Base-by-base conservation (phyloP, 1,140 invertebrate genomes). In the Apis laboriosa region DNA sequence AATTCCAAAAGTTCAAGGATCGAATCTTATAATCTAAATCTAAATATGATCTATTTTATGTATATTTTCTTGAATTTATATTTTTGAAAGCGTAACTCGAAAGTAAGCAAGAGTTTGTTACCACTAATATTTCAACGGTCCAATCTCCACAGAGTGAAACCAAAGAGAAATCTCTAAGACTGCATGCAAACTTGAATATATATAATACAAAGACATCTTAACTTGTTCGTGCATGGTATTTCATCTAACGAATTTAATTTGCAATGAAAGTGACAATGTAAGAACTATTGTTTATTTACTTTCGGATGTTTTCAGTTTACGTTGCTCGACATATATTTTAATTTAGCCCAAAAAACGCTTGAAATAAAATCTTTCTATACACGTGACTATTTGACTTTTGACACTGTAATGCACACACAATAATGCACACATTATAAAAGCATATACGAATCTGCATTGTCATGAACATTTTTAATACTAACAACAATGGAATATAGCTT, bases 101-200 rank as follows among this genome's bases (percentile, higher is more conserved):
- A 74, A 74, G 55, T 9, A 13, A 21, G 12, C 12, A n/a, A 74
- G 56, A 58, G 34, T 15, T 49, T 58, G 72, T 74, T 74, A 49
- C 49, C 17, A 13, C 24, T 21, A 77, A 66, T 77, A 55, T 53
- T 28, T 64, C 61, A 19, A 66, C 61, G 61, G 28, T 24, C 19
- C 24, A 34, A 77, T 77, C 61, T 66, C 12, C 11, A 34, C 13
- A 7, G 63, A 55, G 75, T 66, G 75, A 77, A 77, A 77, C 61
- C 75, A 28, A 66, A 77, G 75, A 77, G 75, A 77, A 77, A 77
- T 66, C 75, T 77, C 63, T n/a, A 43, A 63, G 60, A 43, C 75
- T 77, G 51, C 61, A 60, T 66, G 75, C 51, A 77, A 77, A 77
- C 24, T 17, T n/a, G 49, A 66, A 43, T 21, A 12, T 60, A 9